Base-by-base conservation (phyloP, 2,888 invertebrate species). In the Drosophila vallismaia region DNA sequence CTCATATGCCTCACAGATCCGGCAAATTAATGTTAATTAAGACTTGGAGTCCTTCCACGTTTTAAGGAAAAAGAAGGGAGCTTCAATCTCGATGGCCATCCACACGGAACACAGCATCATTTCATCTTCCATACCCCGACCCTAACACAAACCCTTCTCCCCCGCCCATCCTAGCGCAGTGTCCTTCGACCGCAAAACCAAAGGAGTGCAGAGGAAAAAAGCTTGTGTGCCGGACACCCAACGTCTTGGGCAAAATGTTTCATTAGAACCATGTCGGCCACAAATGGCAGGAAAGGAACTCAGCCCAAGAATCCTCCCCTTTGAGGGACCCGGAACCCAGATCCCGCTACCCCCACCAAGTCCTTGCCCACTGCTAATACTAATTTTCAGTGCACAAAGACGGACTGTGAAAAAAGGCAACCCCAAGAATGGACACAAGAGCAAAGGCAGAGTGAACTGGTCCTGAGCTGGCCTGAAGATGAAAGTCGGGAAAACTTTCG, bases 181-280 rank as follows among this genome's bases (percentile, higher is more conserved):
- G 88, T 83, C 88, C 86, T 71, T 74, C 66, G 62, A 76, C 85
- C 82, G 48, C 87, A 86, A 71, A 69, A 38, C 66, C 59, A 77
- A 69, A 60, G 44, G 44, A 46, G 49, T 40, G 56, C 45, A 38
- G 62, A 51, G 38, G 38, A 67, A 66, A 60, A 57, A 71, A 58
- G 62, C 55, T 49, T 64, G 53, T 46, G 66, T 50, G 49, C 44
- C 50, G 49, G 71, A 55, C 75, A 48, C 54, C 57, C 62, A 86
- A 71, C 80, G 71, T 82, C 82, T 80, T 88, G 71, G 59, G 62
- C 46, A 73, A 84, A 80, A 81, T 84, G 87, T 88, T 84, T 84
- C 88, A 84, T 88, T 84, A 88, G 88, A 88, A 73, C 71, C 55
- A 70, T 77, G 88, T 62, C 72, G 52, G 77, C 80, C 81, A 52